These are phyloP conservation scores for Epinephelus fuscoguttatus DNA, from an alignment of 2,113 vertebrate species.

Conservation along the genomic window DNA sequence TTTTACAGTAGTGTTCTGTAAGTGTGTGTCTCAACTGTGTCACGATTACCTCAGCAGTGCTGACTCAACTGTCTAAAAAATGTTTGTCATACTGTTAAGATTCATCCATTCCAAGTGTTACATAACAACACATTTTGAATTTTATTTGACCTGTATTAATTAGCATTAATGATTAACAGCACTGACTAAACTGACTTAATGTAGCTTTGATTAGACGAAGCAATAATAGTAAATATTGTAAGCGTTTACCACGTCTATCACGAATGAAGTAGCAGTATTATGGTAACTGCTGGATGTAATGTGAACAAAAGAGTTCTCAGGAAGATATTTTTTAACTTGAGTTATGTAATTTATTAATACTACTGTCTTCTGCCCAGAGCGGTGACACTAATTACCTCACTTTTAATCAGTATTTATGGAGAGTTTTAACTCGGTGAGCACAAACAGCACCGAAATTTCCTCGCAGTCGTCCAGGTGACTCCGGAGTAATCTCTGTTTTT, in stretches of 20 bases:
- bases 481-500: conserved; percentile 6
- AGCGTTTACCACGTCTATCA: not conserved
- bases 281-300: not conserved
- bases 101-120: conserved; percentile 54
- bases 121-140: conserved; percentile 2
- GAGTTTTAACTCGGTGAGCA: conserved; percentile 15
- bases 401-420: conserved; percentile 18
- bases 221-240: not conserved
- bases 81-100: conserved; percentile 22
- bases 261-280: not conserved
- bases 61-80: conserved; percentile 26
- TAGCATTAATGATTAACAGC: not conserved
- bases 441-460: not conserved
- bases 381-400: conserved; percentile 31
- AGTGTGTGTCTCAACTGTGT: conserved; percentile 26
- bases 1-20: not conserved
- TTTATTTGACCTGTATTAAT: not conserved
- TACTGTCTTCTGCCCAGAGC: not conserved
- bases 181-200: not conserved
- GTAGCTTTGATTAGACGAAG: not conserved
- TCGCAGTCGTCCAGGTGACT: not conserved
- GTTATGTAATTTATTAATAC: conserved; percentile 30
- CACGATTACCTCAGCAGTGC: conserved; percentile 19
- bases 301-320: conserved; percentile 35
- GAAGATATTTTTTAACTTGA: conserved; percentile 54